Conservation (phyloP, 2,888 invertebrate species). For the Philhelius pedissequus region DNA sequence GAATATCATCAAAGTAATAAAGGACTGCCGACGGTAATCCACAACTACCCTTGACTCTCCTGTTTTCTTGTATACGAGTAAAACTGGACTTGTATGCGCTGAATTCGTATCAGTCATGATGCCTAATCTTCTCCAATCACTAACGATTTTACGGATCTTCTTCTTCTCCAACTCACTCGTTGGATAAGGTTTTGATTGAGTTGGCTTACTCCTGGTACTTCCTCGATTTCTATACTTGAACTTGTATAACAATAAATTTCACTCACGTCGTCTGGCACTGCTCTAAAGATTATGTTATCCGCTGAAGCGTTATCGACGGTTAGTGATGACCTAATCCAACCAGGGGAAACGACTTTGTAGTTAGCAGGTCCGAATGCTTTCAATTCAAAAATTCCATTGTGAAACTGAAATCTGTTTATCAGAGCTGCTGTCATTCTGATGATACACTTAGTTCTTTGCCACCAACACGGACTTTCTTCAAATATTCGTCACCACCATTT, state of each 20-base stretch:
- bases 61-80: too few species aligned
- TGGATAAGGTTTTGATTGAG: neutral
- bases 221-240: neutral
- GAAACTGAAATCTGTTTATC: too few species aligned
- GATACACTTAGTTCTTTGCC: neutral
- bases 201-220: neutral
- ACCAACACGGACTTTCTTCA: too few species aligned
- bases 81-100: neutral
- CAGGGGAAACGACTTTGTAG: neutral
- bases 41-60: too few species aligned
- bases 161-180: too few species aligned
- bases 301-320: neutral
- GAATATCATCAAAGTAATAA: neutral
- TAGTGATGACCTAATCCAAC: neutral
- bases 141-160: neutral
- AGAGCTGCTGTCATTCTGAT: too few species aligned
- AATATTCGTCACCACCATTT: too few species aligned
- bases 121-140: neutral
- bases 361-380: too few species aligned
- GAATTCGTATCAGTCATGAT: neutral
- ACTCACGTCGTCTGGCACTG: neutral
- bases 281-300: too few species aligned
- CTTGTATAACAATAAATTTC: neutral
- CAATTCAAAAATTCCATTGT: too few species aligned
- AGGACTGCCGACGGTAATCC: too few species aligned